Conservation (phyloP, 2,113 vertebrate genomes). For the Oenanthe melanoleuca region DNA sequence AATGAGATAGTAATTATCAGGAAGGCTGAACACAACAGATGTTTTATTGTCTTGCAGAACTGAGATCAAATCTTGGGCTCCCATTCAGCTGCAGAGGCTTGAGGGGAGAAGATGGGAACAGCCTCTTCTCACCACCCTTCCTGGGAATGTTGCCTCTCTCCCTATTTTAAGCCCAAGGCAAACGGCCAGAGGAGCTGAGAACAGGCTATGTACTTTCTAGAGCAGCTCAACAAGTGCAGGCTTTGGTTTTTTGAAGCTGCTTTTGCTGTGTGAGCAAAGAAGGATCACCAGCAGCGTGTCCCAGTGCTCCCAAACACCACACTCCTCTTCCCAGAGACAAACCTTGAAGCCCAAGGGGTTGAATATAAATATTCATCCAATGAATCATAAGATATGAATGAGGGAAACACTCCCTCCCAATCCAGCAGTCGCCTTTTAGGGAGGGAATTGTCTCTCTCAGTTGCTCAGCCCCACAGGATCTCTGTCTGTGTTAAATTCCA, state of each 20-base stretch:
- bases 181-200: neutral
- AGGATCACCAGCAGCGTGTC: neutral
- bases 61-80: neutral
- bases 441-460: neutral
- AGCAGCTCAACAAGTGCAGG: neutral
- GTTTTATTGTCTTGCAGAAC: conserved; percentile 40
- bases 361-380: neutral
- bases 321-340: neutral
- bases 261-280: neutral
- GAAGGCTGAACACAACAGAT: conserved; percentile 48
- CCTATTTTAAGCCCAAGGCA: neutral
- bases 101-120: neutral
- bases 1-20: conserved; percentile 23
- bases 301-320: rapidly evolving
- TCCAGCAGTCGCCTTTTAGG: neutral
- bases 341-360: neutral
- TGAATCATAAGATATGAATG: neutral
- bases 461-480: neutral
- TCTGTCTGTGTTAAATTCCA: neutral
- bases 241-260: neutral
- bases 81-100: neutral
- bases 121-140: neutral
- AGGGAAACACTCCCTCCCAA: conserved; percentile 2
- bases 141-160: neutral
- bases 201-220: neutral